Conservation (phyloP, 2,888 invertebrate genomes). For the Anodontia alba region DNA sequence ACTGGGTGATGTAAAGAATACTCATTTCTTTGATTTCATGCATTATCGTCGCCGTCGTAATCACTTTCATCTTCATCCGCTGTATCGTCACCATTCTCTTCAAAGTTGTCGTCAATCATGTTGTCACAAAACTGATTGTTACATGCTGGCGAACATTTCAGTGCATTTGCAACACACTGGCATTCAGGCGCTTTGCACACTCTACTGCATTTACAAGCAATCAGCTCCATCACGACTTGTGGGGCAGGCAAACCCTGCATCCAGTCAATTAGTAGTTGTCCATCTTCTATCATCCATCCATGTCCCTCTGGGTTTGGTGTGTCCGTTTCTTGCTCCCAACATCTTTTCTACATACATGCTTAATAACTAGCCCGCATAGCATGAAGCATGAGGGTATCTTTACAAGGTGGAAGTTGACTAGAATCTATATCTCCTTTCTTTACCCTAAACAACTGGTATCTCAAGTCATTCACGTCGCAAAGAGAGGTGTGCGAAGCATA, state of each 20-base stretch:
- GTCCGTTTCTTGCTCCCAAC: constrained; percentile 17
- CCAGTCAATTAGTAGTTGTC: constrained; percentile 23
- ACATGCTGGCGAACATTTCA: constrained; percentile 17
- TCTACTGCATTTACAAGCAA: constrained; percentile 15
- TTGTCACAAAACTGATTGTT: no score
- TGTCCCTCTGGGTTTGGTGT: constrained; percentile 28
- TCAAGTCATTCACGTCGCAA: constrained; percentile 37
- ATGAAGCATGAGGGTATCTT: constrained; percentile 31
- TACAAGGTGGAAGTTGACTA: constrained; percentile 47
- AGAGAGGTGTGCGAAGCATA: constrained; percentile 29
- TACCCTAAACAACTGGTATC: constrained; percentile 45
- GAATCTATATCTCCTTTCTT: constrained; percentile 48
- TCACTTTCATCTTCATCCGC: constrained; percentile 18
- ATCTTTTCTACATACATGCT: constrained; percentile 44
- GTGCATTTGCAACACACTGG: constrained; percentile 10
- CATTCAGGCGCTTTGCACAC: constrained; percentile 2
- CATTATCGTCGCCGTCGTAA: neutral
- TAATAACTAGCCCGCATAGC: no score
- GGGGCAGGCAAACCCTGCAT: constrained; percentile 29
- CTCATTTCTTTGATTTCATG: neutral
- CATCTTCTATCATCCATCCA: constrained; percentile 30
- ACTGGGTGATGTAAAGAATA: neutral
- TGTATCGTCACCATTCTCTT: neutral
- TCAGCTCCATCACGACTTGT: constrained; percentile 5
- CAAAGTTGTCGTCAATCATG: constrained; percentile 10